phyloP scores from a whole-genome alignment of 2,113 vertebrate species.

The Monarcha castaneiventris region DNA sequence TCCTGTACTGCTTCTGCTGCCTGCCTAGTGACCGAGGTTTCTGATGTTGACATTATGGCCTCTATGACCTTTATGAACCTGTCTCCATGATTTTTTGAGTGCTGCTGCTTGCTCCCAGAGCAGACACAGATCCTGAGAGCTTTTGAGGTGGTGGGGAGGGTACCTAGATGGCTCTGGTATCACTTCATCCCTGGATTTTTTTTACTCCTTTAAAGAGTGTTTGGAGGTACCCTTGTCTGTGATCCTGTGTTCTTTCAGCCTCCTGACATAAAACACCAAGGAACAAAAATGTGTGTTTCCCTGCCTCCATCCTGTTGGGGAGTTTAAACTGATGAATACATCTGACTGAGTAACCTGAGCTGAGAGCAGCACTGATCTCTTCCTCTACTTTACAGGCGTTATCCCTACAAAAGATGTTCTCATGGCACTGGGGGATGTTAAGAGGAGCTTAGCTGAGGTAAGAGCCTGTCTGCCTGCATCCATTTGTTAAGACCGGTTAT shows the following conservation, averaged over 20 bases:
- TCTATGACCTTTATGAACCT: neutral
- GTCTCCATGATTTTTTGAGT: neutral
- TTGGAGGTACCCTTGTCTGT: neutral
- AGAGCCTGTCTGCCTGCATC: constrained; percentile 29
- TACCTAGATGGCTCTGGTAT: neutral
- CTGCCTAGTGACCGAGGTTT: neutral
- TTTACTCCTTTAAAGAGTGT: neutral
- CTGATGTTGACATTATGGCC: neutral
- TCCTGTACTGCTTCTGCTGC: neutral
- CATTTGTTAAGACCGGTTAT: neutral
- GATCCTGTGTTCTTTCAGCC: neutral
- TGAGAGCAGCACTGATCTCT: constrained; percentile 3
- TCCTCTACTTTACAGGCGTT: constrained; percentile 74
- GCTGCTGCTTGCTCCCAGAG: neutral
- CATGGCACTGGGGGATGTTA: constrained; percentile 85
- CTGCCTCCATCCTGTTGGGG: neutral
- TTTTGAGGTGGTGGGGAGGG: neutral
- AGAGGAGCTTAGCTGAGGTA: constrained; percentile 86
- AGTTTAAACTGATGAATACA: neutral
- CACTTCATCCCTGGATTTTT: neutral
- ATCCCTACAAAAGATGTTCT: constrained; percentile 90
- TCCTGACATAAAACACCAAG: neutral
- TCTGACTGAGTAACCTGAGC: neutral
- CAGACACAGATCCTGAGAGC: neutral
- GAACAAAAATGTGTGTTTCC: neutral